Evolutionary conservation across 2,113 vertebrate species (phyloP).

Genomic region (Phaethon lepturus): DNA sequence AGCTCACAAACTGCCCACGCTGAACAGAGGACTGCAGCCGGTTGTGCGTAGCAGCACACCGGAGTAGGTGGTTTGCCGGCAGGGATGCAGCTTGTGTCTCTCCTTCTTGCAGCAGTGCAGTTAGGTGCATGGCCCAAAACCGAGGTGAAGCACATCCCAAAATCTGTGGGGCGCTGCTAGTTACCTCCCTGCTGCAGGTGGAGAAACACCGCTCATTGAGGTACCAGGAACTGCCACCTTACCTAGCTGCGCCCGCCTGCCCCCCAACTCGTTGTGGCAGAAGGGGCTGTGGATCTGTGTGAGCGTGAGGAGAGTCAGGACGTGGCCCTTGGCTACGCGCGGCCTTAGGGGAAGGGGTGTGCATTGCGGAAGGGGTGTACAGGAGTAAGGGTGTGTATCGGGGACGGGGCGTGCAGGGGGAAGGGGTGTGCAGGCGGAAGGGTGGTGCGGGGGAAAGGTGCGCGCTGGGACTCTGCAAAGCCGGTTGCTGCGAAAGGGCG

Average conservation of each 20-base stretch:
- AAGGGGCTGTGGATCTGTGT: neutral
- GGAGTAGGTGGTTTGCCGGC: neutral
- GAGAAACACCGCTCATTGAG: neutral
- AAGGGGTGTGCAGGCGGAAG: too few species aligned
- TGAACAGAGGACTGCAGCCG: neutral
- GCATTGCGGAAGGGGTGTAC: neutral
- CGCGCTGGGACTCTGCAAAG: neutral
- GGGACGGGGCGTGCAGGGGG: too few species aligned
- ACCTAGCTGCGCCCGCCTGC: too few species aligned
- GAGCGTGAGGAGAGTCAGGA: neutral
- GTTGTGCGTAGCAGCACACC: fast-evolving
- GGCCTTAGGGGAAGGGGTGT: neutral
- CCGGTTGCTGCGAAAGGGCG: fast-evolving
- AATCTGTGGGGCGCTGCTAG: neutral
- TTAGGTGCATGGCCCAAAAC: neutral
- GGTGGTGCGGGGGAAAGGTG: too few species aligned
- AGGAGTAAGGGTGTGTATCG: too few species aligned
- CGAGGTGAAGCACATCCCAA: fast-evolving
- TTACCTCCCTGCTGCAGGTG: fast-evolving
- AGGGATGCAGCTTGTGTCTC: neutral
- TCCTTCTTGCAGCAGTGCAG: neutral
- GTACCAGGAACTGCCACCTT: neutral
- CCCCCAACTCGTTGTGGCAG: neutral
- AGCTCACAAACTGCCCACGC: neutral
- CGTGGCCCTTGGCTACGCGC: fast-evolving